A percentile compares a stretch with the other conserved stretches of the same genome.
Conservation (phyloP, 2,113 vertebrate species). For the Nothoprocta perdicaria region DNA sequence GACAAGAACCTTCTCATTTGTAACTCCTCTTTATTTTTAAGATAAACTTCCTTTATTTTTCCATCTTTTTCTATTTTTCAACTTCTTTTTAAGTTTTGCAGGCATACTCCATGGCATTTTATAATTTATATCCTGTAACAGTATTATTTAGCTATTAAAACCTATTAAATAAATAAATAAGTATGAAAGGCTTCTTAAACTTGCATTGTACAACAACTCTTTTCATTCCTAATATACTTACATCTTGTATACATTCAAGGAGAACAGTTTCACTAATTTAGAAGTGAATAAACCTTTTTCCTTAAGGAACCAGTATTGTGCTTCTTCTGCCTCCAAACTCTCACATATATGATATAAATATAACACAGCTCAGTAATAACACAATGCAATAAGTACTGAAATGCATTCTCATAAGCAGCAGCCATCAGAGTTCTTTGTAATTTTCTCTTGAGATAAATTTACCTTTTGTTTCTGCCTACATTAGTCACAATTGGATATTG, state of each 20-base stretch:
- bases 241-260: neutral
- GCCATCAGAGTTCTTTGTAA: slow-evolving; percentile 31
- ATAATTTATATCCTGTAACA: neutral
- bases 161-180: neutral
- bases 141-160: neutral
- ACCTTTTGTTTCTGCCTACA: slow-evolving; percentile 37
- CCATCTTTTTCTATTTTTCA: neutral
- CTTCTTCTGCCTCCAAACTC: neutral
- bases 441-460: slow-evolving; percentile 63
- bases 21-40: neutral
- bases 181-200: neutral
- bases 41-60: neutral
- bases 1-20: neutral
- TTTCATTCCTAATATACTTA: neutral
- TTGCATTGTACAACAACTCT: neutral
- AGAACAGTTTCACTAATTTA: neutral
- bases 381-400: neutral
- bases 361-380: neutral
- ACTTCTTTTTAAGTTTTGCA: neutral
- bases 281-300: neutral
- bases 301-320: neutral
- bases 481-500: slow-evolving; percentile 62
- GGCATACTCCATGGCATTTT: neutral
- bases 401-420: neutral
- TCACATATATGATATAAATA: neutral